phyloP scores from a whole-genome alignment of 2,113 vertebrate genomes.

The Hyla sarda region DNA sequence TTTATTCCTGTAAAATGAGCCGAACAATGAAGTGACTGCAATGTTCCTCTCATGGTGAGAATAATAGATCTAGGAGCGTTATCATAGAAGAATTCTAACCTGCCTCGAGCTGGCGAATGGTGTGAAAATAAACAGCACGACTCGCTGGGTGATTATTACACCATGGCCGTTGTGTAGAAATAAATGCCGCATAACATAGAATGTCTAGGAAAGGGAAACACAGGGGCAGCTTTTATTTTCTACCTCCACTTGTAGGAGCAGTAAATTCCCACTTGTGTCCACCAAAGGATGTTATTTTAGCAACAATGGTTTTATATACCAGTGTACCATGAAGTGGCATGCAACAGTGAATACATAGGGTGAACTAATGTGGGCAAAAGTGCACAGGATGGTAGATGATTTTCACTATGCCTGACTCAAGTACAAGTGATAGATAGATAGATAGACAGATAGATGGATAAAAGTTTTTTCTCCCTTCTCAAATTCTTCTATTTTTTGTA shows the following conservation, averaged over 20 bases:
- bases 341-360: background rate
- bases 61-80: constrained; percentile 15
- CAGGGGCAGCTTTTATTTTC: background rate
- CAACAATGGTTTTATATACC: background rate
- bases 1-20: constrained; percentile 34
- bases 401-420: too few species aligned
- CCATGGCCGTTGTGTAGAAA: background rate
- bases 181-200: background rate
- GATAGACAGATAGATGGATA: too few species aligned
- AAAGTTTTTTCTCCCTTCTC: too few species aligned
- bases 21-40: constrained; percentile 17
- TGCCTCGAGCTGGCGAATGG: background rate
- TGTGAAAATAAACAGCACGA: constrained; percentile 21
- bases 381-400: background rate
- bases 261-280: background rate
- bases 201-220: background rate
- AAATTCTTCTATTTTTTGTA: too few species aligned
- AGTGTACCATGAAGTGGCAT: background rate
- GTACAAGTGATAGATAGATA: too few species aligned
- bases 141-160: constrained; percentile 8
- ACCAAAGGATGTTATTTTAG: background rate
- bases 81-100: background rate
- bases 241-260: background rate
- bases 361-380: background rate
- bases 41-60: constrained; percentile 8